phyloP scores from a whole-genome alignment of 2,888 invertebrate genomes.

The Drosophila kuntzei region DNA sequence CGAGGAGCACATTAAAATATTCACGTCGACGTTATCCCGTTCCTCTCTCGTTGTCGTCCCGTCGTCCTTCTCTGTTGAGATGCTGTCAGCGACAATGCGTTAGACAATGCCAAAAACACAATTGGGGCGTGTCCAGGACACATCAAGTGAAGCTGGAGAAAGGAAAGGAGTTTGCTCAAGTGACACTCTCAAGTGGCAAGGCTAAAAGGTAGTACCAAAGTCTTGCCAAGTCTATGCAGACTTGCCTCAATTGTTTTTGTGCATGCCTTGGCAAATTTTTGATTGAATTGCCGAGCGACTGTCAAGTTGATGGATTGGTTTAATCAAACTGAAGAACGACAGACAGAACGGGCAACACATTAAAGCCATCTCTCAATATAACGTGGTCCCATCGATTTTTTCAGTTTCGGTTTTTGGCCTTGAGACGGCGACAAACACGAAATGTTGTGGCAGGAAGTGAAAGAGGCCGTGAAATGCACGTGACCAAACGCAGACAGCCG shows the following conservation, averaged over 20 bases:
- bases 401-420: slow-evolving; percentile 9
- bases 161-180: background rate
- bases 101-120: slow-evolving; percentile 81
- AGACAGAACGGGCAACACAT: background rate
- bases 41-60: slow-evolving; percentile 27
- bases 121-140: slow-evolving; percentile 77
- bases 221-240: slow-evolving; percentile 5
- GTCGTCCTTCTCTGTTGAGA: slow-evolving; percentile 48
- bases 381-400: slow-evolving; percentile 18
- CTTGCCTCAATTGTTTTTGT: slow-evolving; percentile 68
- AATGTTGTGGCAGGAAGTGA: slow-evolving; percentile 20
- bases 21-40: too few species aligned
- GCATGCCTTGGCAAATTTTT: slow-evolving; percentile 68
- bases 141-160: slow-evolving; percentile 12
- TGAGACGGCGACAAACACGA: slow-evolving; percentile 11
- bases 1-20: slow-evolving; percentile 63
- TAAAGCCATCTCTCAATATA: slow-evolving; percentile 5
- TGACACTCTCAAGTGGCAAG: slow-evolving; percentile 35
- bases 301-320: slow-evolving; percentile 71
- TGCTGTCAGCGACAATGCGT: slow-evolving; percentile 74
- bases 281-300: slow-evolving; percentile 71
- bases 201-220: slow-evolving; percentile 36
- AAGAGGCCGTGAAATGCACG: slow-evolving; percentile 17
- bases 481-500: slow-evolving; percentile 10
- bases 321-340: slow-evolving; percentile 11